Percentiles rank a stretch among this genome's conserved stretches.
Evolutionary conservation across 2,797 vertebrate genomes (phyloP).

Genomic region (Microhierax caerulescens): DNA sequence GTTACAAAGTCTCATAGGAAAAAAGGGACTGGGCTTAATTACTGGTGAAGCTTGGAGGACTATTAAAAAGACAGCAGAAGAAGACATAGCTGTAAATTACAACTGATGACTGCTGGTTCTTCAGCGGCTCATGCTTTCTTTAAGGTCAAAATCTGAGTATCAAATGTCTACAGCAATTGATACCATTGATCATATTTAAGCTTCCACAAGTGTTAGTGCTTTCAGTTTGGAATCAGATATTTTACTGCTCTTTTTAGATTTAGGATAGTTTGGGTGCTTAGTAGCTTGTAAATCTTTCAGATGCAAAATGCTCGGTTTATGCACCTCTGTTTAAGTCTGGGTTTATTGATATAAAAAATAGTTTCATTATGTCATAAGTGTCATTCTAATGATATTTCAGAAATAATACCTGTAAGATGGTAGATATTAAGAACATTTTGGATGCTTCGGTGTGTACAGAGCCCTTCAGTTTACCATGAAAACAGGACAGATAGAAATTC

Average conservation of each 20-base stretch:
- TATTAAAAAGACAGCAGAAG: background rate
- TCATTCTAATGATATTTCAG: background rate
- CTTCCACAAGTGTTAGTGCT: background rate
- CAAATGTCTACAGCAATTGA: background rate
- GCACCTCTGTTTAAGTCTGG: background rate
- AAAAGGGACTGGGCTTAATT: background rate
- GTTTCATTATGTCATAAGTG: background rate
- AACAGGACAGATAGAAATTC: background rate
- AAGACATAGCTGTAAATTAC: background rate
- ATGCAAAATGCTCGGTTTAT: background rate
- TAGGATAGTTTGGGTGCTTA: background rate
- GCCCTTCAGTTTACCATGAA: background rate
- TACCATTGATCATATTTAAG: background rate
- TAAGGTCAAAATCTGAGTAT: constrained; percentile 15
- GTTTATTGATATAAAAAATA: background rate
- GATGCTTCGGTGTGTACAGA: background rate
- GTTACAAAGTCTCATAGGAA: background rate
- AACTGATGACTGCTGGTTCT: background rate
- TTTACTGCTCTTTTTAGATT: background rate
- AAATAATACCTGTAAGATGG: background rate
- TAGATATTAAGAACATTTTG: background rate
- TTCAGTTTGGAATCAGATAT: background rate
- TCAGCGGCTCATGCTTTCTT: background rate
- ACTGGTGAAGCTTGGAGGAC: background rate
- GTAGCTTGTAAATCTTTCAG: background rate